These are phyloP conservation scores for Panurus biarmicus DNA, from an alignment of 2,113 vertebrate species.

Conservation along the genomic window DNA sequence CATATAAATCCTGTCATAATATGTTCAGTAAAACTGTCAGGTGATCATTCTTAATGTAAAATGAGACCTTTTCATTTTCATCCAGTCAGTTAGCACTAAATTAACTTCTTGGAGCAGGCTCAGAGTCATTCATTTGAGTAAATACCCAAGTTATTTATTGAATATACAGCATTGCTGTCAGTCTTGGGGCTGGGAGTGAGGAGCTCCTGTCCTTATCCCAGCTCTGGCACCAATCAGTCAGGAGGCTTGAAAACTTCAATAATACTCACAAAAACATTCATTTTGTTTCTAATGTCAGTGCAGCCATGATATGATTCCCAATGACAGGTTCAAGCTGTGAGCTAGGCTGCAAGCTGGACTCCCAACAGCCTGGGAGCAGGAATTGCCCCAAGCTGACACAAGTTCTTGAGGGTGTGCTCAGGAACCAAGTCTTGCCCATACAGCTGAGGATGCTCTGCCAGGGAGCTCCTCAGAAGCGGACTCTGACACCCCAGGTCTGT, in stretches of 20 bases:
- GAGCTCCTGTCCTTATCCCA: not conserved
- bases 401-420: fast-evolving
- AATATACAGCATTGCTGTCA: not conserved
- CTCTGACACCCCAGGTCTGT: not conserved
- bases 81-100: conserved; percentile 56
- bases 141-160: conserved; percentile 42
- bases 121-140: conserved; percentile 39
- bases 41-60: conserved; percentile 61
- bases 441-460: not conserved
- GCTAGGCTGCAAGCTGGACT: not conserved
- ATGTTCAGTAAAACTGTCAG: conserved; percentile 59
- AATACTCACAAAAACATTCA: not conserved
- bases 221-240: not conserved
- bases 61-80: conserved; percentile 62
- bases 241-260: not conserved
- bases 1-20: conserved; percentile 57
- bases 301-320: not conserved
- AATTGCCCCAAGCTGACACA: not conserved
- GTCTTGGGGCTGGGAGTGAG: fast-evolving
- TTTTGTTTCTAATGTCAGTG: not conserved
- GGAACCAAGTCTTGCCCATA: fast-evolving
- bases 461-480: not conserved
- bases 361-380: not conserved
- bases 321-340: not conserved
- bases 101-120: conserved; percentile 51